Conservation (phyloP, 2,797 vertebrate species). For the Danio kyathit region DNA sequence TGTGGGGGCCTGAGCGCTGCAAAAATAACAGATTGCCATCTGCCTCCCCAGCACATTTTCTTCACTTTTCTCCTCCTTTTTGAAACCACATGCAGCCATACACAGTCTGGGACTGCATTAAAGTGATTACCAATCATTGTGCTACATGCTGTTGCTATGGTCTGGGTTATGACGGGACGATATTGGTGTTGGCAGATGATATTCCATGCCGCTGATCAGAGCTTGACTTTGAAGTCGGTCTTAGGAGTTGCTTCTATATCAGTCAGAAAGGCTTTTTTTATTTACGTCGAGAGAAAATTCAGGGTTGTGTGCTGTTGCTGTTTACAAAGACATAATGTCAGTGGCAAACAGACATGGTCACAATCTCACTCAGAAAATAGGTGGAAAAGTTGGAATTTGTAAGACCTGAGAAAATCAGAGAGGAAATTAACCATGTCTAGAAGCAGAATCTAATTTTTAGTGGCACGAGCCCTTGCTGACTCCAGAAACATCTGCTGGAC, state of each 20-base stretch:
- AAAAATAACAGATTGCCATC: conserved; percentile 50
- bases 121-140: conserved; percentile 54
- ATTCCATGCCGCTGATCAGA: background rate
- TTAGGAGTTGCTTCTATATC: conserved; percentile 19
- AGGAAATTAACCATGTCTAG: conserved; percentile 64
- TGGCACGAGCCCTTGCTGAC: conserved; percentile 55
- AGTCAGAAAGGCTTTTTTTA: background rate
- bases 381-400: conserved; percentile 7
- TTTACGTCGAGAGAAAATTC: conserved; percentile 13
- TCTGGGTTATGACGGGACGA: conserved; percentile 1
- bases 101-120: conserved; percentile 50
- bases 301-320: background rate
- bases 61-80: conserved; percentile 10
- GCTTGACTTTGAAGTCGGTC: background rate
- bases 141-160: conserved; percentile 42
- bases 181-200: conserved; percentile 39
- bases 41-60: conserved; percentile 25
- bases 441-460: conserved; percentile 56
- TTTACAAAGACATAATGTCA: conserved; percentile 5
- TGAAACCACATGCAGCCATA: conserved; percentile 30
- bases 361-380: background rate
- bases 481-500: conserved; percentile 55
- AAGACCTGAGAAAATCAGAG: conserved; percentile 50
- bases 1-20: conserved; percentile 13
- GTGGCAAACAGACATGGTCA: background rate